A percentile compares a stretch with the other conserved stretches of the same genome.
These are phyloP conservation scores for Pseudotriccus pelzelni DNA, from an alignment of 2,797 vertebrate species.

Conservation along the genomic window DNA sequence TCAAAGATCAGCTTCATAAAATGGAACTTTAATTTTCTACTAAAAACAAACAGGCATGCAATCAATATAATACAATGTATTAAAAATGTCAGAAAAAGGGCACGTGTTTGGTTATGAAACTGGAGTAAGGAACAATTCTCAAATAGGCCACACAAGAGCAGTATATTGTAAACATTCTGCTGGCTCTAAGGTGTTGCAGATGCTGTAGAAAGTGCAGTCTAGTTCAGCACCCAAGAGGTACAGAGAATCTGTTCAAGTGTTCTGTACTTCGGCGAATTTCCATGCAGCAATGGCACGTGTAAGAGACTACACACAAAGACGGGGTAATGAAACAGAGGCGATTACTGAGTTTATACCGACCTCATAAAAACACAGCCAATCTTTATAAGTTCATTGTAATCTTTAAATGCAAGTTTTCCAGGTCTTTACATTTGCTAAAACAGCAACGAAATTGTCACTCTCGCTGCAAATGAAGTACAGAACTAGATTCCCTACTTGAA, in stretches of 20 bases:
- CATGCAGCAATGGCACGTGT: not conserved
- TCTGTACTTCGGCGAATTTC: not conserved
- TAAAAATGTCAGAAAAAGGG: conserved; percentile 16
- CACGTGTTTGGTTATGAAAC: not conserved
- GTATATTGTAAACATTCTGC: conserved; percentile 39
- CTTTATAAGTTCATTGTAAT: rapidly evolving
- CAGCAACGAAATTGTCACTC: not conserved
- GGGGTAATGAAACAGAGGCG: not conserved
- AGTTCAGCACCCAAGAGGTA: not conserved
- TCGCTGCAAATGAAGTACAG: not conserved
- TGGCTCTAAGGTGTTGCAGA: conserved; percentile 8
- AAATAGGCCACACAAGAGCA: not conserved
- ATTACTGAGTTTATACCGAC: not conserved
- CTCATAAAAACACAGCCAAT: not conserved
- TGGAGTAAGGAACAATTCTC: conserved; percentile 11
- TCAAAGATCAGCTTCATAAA: conserved; percentile 39
- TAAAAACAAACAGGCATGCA: conserved; percentile 43
- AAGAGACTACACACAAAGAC: not conserved
- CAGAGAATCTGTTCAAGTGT: not conserved
- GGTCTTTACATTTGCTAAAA: not conserved
- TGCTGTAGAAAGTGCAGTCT: not conserved
- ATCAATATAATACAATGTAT: conserved; percentile 14
- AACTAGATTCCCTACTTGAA: not conserved
- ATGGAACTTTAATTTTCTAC: conserved; percentile 46
- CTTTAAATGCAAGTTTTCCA: not conserved